Evolutionary conservation across 2,797 vertebrate species (phyloP).

Genomic region (Pseudopleuronectes americanus): DNA sequence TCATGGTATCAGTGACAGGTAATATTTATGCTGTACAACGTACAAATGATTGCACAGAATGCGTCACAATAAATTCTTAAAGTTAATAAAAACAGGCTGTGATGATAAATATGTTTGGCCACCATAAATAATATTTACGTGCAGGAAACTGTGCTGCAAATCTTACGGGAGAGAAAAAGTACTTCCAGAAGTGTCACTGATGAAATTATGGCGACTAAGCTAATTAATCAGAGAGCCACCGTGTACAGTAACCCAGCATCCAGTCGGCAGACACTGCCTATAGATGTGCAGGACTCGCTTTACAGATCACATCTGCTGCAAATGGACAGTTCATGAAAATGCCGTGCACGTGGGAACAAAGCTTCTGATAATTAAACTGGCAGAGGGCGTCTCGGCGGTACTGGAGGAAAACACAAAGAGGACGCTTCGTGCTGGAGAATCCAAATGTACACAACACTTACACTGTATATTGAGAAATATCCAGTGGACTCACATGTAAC

Average conservation of each 20-base stretch:
- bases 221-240: slow-evolving; percentile 20
- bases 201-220: slow-evolving; percentile 20
- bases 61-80: slow-evolving; percentile 13
- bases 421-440: slow-evolving; percentile 19
- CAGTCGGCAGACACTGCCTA: slow-evolving; percentile 66
- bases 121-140: slow-evolving; percentile 37
- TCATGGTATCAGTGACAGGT: background rate
- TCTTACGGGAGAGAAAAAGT: background rate
- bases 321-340: slow-evolving; percentile 43
- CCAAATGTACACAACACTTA: slow-evolving; percentile 40
- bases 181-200: slow-evolving; percentile 32
- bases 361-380: slow-evolving; percentile 56
- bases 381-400: slow-evolving; percentile 30
- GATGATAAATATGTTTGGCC: slow-evolving; percentile 28
- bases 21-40: slow-evolving; percentile 43
- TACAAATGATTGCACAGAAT: slow-evolving; percentile 25
- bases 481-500: slow-evolving; percentile 43
- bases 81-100: slow-evolving; percentile 17
- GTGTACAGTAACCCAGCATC: slow-evolving; percentile 50
- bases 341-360: slow-evolving; percentile 55
- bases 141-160: slow-evolving; percentile 27
- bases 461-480: slow-evolving; percentile 51
- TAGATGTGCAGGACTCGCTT: slow-evolving; percentile 55
- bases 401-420: slow-evolving; percentile 31
- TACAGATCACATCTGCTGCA: slow-evolving; percentile 54